phyloP scores from a whole-genome alignment of 2,113 vertebrate species.

The Aleadryas rufinucha region DNA sequence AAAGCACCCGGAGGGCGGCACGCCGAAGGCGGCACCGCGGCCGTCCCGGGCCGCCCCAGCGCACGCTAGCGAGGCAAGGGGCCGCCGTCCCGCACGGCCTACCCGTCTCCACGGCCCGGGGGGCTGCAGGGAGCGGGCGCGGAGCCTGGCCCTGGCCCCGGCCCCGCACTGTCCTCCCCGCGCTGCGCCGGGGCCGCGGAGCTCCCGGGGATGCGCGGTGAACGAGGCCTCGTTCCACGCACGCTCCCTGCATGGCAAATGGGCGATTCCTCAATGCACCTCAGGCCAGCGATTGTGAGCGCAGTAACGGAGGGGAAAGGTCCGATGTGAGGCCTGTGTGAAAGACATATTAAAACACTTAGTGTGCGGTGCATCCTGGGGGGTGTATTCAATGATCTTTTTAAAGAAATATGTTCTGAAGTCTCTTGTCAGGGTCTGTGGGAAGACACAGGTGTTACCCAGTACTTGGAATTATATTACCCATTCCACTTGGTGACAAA shows the following conservation, averaged over 20 bases:
- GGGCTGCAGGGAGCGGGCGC: background rate
- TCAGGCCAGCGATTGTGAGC: background rate
- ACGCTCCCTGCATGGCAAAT: background rate
- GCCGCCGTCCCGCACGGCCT: background rate
- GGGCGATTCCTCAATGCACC: background rate
- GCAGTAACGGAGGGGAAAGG: background rate
- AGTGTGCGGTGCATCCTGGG: background rate
- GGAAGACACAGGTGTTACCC: background rate
- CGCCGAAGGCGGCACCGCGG: fast-evolving
- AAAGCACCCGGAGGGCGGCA: background rate
- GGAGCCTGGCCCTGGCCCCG: background rate
- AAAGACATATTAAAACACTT: background rate
- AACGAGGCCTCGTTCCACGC: background rate
- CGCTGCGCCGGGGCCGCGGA: background rate
- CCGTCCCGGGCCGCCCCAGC: background rate
- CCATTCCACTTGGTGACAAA: background rate
- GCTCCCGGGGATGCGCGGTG: background rate
- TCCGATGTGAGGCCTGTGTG: background rate
- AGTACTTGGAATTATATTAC: background rate
- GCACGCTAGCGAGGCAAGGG: background rate
- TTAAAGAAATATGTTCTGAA: background rate
- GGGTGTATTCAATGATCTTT: background rate
- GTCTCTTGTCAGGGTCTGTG: background rate
- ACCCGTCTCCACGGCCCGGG: background rate
- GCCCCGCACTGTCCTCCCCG: background rate